A percentile compares a stretch with the other conserved stretches of the same genome.
Conservation (phyloP, 2,888 invertebrate species). For the Diplazon laetatorius region DNA sequence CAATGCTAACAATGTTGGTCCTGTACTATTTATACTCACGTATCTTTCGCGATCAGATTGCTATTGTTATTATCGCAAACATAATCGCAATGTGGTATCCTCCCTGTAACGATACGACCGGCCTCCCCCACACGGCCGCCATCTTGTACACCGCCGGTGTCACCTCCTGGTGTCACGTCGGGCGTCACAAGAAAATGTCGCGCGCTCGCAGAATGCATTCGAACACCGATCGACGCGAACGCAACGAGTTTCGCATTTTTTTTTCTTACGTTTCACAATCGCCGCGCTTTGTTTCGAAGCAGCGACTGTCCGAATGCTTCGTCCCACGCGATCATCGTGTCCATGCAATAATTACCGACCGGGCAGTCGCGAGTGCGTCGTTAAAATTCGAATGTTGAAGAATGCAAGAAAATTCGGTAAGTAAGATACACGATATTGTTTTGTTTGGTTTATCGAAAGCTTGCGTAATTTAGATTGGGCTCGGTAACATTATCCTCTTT, state of each 20-base stretch:
- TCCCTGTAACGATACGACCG: too few species aligned
- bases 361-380: slow-evolving; percentile 44
- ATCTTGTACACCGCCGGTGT: too few species aligned
- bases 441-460: slow-evolving; percentile 3
- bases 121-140: too few species aligned
- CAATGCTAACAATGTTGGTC: too few species aligned
- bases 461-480: slow-evolving; percentile 63
- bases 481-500: slow-evolving; percentile 25
- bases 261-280: not conserved
- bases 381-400: slow-evolving; percentile 66
- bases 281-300: not conserved
- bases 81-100: too few species aligned
- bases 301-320: slow-evolving; percentile 39
- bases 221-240: not conserved
- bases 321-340: slow-evolving; percentile 33
- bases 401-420: slow-evolving; percentile 75
- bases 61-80: too few species aligned
- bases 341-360: slow-evolving; percentile 53
- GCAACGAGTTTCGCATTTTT: slow-evolving; percentile 17
- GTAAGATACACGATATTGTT: slow-evolving; percentile 40
- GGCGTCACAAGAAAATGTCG: too few species aligned
- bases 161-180: too few species aligned
- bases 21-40: too few species aligned
- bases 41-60: too few species aligned
- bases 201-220: too few species aligned